Base-by-base conservation (phyloP, 1,140 invertebrate genomes). In the Penaeus japonicus region DNA sequence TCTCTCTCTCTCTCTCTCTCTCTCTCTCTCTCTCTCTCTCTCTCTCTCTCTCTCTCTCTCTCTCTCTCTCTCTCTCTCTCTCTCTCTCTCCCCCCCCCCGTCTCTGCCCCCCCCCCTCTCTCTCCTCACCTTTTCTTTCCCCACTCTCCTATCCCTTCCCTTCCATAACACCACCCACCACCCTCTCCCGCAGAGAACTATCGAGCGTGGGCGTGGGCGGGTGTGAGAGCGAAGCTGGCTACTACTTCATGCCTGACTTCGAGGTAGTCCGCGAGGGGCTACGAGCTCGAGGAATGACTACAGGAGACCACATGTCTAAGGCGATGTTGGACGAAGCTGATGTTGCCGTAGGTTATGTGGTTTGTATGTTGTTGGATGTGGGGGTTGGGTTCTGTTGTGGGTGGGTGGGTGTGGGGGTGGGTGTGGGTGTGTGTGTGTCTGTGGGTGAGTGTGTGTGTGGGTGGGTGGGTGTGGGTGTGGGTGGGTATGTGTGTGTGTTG, bases 241-340 rank as follows among this genome's bases (percentile, higher is more conserved):
- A 90, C 39, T 90, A 90, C 59, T 90, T 82, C 86, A 57, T 90
- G 22, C 83, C 87, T 0, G 89, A 90, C 82, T 90, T 90, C 32
- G 89, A 85, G 85, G 83, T 89, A 5, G 83, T 90, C 1, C 53
- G 89, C 22, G 24, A 30, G 3, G 86, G 79, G 1, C 39, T 90
- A 35, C n/a, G 24, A 7, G 57, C 24, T 32, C 65, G 84, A n/a
- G 84, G 87, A 20, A 62, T 80, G 32, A n/a, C 65, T 27, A 89
- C 83, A 12, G 84, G 89, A 5, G 75, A 77, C 17, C 75, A 89
- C 35, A 88, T 90, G 86, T 62, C 89, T 7, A 30, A 62, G 59
- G 30, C 82, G 15, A 88, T 90, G 55, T 59, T 90, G 83, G 78
- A 90, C n/a, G 86, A 90, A 47, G 89, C 87, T 0, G 54, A 84